phyloP scores from a whole-genome alignment of 2,888 invertebrate genomes.

The Pemphredon lugubris region DNA sequence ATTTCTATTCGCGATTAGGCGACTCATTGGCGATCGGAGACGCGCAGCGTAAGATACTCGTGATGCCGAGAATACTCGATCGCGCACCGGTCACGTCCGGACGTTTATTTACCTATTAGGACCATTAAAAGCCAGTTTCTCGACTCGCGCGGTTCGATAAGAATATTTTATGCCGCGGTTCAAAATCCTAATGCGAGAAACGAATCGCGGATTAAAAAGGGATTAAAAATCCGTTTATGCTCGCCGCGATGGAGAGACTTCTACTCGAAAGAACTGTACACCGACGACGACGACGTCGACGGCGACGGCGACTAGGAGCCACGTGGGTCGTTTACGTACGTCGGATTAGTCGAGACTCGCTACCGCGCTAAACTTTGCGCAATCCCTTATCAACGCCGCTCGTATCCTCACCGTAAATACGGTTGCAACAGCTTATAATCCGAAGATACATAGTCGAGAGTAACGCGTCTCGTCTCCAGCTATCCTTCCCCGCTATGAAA shows the following conservation, averaged over 20 bases:
- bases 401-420: constrained; percentile 70
- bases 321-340: constrained; percentile 60
- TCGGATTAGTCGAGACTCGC: constrained; percentile 65
- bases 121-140: constrained; percentile 7
- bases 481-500: constrained; percentile 23
- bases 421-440: constrained; percentile 74
- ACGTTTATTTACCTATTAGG: too few relatives aligned
- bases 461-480: constrained; percentile 24
- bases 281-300: not conserved
- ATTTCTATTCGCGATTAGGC: constrained; percentile 10
- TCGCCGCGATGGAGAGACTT: not conserved
- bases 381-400: constrained; percentile 69
- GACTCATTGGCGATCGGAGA: not conserved
- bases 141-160: not conserved
- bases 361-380: constrained; percentile 70
- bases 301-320: constrained; percentile 17
- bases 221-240: not conserved
- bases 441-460: constrained; percentile 66
- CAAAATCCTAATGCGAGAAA: not conserved
- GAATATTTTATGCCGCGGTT: constrained; percentile 4
- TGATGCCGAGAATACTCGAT: too few relatives aligned
- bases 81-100: too few relatives aligned
- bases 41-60: too few relatives aligned
- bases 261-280: not conserved
- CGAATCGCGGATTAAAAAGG: not conserved